These are phyloP conservation scores for Paedocypris micromegethes DNA, from an alignment of 2,797 vertebrate species.

Conservation along the genomic window DNA sequence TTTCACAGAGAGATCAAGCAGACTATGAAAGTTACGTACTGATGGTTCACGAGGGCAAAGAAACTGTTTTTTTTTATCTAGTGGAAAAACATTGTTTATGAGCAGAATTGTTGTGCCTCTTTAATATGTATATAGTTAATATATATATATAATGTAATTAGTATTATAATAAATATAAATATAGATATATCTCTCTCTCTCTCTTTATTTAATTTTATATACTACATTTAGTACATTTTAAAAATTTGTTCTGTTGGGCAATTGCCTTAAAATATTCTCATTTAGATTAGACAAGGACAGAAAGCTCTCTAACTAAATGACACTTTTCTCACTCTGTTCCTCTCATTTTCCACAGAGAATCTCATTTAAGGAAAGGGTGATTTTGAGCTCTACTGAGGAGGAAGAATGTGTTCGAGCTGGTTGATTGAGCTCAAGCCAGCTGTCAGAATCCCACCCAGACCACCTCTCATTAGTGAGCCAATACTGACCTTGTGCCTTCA, in stretches of 20 bases:
- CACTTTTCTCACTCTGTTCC: background rate
- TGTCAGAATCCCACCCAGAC: slow-evolving; percentile 33
- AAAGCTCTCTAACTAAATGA: slow-evolving; percentile 11
- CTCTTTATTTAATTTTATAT: too few relatives aligned
- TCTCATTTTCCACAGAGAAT: background rate
- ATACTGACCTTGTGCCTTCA: slow-evolving; percentile 34
- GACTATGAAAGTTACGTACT: background rate
- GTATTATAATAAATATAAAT: too few relatives aligned
- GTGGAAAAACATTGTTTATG: too few relatives aligned
- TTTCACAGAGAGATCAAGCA: slow-evolving; percentile 5
- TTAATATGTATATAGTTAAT: too few relatives aligned
- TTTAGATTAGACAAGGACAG: background rate
- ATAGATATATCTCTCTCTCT: too few relatives aligned
- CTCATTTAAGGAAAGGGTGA: background rate
- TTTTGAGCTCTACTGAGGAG: background rate
- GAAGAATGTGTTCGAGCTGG: background rate
- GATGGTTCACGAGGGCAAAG: too few relatives aligned
- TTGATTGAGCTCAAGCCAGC: slow-evolving; percentile 29
- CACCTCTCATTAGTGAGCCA: slow-evolving; percentile 35
- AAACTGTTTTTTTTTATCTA: too few relatives aligned
- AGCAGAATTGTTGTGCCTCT: too few relatives aligned
- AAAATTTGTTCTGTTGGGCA: background rate
- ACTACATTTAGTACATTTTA: background rate
- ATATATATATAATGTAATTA: too few relatives aligned
- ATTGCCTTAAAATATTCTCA: slow-evolving; percentile 4